phyloP scores from a whole-genome alignment of 1,140 invertebrate species.

The Lordiphosa stackelbergi region DNA sequence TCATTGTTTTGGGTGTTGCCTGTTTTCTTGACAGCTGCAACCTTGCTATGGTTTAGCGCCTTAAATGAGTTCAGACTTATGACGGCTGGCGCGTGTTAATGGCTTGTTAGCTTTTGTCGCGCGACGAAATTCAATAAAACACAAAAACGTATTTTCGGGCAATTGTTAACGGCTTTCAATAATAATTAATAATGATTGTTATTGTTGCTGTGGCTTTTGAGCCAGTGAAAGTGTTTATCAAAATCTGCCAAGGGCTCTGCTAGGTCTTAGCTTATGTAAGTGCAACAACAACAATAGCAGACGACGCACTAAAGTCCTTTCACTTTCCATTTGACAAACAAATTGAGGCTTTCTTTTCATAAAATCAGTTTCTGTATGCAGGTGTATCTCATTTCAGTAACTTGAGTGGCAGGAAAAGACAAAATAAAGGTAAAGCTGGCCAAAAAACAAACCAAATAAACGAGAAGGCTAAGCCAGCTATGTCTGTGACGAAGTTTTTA shows the following conservation, averaged over 20 bases:
- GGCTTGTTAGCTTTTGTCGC: slow-evolving; percentile 60
- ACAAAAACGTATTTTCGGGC: slow-evolving; percentile 31
- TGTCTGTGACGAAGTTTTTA: too few species aligned
- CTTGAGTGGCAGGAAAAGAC: slow-evolving; percentile 1
- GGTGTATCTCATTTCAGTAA: slow-evolving; percentile 32
- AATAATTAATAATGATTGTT: slow-evolving; percentile 43
- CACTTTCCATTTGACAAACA: slow-evolving; percentile 52
- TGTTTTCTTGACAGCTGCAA: slow-evolving; percentile 46
- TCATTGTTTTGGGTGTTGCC: slow-evolving; percentile 38
- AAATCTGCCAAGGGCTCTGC: slow-evolving; percentile 2
- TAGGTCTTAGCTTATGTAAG: slow-evolving; percentile 37
- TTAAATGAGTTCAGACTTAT: slow-evolving; percentile 46
- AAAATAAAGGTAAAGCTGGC: too few species aligned
- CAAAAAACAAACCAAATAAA: too few species aligned
- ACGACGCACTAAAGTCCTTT: slow-evolving; percentile 63
- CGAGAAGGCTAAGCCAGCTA: too few species aligned
- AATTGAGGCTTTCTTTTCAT: slow-evolving; percentile 42
- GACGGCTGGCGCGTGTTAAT: slow-evolving; percentile 52
- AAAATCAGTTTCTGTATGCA: slow-evolving; percentile 30
- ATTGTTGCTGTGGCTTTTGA: neutral
- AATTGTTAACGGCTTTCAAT: slow-evolving; percentile 49
- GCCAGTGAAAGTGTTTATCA: slow-evolving; percentile 43
- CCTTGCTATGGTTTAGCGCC: slow-evolving; percentile 46
- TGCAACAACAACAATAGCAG: slow-evolving; percentile 6
- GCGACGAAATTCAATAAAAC: slow-evolving; percentile 13